A percentile compares a stretch with the other conserved stretches of the same genome.
Conservation (phyloP, 1,140 invertebrate species). For the Anoplophora glabripennis region DNA sequence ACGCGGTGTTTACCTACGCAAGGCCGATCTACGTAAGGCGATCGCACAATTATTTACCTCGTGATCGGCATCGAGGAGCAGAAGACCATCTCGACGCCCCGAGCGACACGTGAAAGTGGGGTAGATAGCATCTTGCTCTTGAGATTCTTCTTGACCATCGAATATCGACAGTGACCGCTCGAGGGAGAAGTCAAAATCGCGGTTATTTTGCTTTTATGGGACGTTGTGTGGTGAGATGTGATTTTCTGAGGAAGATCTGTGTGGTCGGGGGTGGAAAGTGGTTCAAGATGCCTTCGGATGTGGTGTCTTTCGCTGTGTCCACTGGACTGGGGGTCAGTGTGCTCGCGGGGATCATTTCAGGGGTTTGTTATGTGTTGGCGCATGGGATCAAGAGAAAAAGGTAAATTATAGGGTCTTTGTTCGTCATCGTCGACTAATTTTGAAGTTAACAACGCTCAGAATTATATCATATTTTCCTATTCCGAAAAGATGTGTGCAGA, state of each 20-base stretch:
- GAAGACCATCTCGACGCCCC: background rate
- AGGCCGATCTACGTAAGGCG: constrained; percentile 28
- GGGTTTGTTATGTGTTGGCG: constrained; percentile 57
- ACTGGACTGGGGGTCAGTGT: constrained; percentile 57
- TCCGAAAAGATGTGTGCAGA: too few relatives aligned
- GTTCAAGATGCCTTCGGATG: constrained; percentile 50
- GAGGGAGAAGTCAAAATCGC: background rate
- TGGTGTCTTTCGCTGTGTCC: constrained; percentile 50
- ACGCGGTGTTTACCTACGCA: constrained; percentile 31
- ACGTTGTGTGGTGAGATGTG: constrained; percentile 20
- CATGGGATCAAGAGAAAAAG: constrained; percentile 47
- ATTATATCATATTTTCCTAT: too few relatives aligned
- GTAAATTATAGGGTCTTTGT: too few relatives aligned
- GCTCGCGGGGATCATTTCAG: constrained; percentile 58
- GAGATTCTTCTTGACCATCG: constrained; percentile 13
- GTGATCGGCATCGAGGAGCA: constrained; percentile 16
- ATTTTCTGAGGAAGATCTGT: constrained; percentile 18
- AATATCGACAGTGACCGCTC: constrained; percentile 8
- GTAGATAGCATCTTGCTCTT: constrained; percentile 5
- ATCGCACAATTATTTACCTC: constrained; percentile 19
- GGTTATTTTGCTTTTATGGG: constrained; percentile 11
- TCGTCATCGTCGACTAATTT: too few relatives aligned
- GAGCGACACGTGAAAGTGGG: background rate
- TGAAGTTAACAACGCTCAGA: too few relatives aligned
- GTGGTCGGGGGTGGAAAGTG: constrained; percentile 12